Evolutionary conservation across 2,113 vertebrate genomes (phyloP), one percentile per base, ranked within the genome.

Genomic region (Aphyosemion australe): DNA sequence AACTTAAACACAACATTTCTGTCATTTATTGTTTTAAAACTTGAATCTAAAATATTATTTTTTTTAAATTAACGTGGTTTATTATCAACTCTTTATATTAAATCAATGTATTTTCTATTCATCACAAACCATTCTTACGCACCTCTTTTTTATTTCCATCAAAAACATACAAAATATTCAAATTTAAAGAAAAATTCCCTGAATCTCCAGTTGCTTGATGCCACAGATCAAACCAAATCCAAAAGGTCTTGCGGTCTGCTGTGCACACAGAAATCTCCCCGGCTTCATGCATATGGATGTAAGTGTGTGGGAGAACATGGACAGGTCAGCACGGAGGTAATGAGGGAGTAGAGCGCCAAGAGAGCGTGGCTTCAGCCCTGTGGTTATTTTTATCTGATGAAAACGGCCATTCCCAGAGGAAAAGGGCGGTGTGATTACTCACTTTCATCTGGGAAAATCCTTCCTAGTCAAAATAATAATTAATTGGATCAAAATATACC

Each of bases 381-480:
- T 82, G 82, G 84, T 86, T 94, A 93, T 94, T 93, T 93, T 92
- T 94, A 92, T 92, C 89, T 86, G 79, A 73, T 87, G 87, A 92
- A 92, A 90, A 89, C 89, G 90, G 86, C 89, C 91, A 85, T 92
- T 93, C 91, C 90, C 90, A 92, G 87, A 93, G 93, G 93, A 93
- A 94, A 92, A 92, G 93, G 93, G 93, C 83, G 91, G 92, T 68
- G 72, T 79, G 89, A 90, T 92, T 86, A 76, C 76, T 71, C 80
- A 79, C 91, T 93, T 93, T 94, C 87, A 94, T 93, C 91, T 93
- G 75, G 82, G 88, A 87, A 89, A 92, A 90, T 87, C 82, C 77
- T 91, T 89, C 74, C 82, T 81, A 93, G 93, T 92, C 93, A 93
- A 93, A 93, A 93, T 93, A 93, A 88, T 89, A 92, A 93, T 93